phyloP scores from a whole-genome alignment of 2,797 vertebrate genomes.

The Galaxias olidus region DNA sequence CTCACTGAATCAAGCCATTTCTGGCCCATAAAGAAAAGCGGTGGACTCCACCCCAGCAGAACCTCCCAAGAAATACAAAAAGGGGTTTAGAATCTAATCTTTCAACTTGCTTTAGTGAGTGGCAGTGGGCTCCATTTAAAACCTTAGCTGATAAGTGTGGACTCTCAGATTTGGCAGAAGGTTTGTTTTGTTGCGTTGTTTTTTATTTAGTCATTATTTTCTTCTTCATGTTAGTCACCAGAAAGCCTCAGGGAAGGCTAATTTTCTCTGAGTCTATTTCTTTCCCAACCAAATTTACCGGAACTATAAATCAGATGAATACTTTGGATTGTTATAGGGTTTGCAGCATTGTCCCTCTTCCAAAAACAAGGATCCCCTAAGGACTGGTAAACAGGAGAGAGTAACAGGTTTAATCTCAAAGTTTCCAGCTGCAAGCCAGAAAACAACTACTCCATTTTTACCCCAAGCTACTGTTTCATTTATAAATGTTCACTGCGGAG shows the following conservation, averaged over 20 bases:
- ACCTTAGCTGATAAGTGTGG: slow-evolving; percentile 26
- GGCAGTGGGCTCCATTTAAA: slow-evolving; percentile 7
- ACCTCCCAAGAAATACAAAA: no score
- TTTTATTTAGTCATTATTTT: slow-evolving; percentile 41
- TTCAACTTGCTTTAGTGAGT: slow-evolving; percentile 4
- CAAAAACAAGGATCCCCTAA: slow-evolving; percentile 11
- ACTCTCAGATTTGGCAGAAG: slow-evolving; percentile 32
- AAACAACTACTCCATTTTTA: neutral
- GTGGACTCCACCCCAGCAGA: no score
- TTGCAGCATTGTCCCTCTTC: neutral
- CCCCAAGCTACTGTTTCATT: neutral
- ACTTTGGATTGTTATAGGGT: slow-evolving; percentile 22
- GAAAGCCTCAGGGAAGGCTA: slow-evolving; percentile 12
- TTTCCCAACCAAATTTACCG: slow-evolving; percentile 35
- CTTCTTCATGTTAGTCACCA: slow-evolving; percentile 16
- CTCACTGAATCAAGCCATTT: no score
- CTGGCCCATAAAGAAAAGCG: no score
- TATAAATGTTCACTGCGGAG: no score
- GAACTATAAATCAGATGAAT: slow-evolving; percentile 19
- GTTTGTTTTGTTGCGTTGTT: slow-evolving; percentile 44
- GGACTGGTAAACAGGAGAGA: neutral
- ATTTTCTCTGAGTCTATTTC: slow-evolving; percentile 20
- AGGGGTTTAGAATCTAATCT: no score
- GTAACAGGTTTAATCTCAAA: slow-evolving; percentile 26
- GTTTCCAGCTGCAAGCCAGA: slow-evolving; percentile 13